phyloP scores from a whole-genome alignment of 2,113 vertebrate genomes.

The Ochotona curzoniae region DNA sequence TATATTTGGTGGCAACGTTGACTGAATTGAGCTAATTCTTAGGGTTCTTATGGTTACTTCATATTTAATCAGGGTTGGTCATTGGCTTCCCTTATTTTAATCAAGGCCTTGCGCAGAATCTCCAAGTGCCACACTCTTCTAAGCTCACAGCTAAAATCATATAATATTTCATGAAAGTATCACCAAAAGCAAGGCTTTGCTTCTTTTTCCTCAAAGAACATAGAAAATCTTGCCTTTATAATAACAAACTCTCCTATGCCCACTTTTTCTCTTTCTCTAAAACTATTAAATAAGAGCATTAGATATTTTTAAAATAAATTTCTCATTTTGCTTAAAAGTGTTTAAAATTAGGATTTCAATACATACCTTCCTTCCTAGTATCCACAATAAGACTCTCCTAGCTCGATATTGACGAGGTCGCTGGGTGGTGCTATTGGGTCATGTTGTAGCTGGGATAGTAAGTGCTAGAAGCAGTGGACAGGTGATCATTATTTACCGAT shows the following conservation, averaged over 20 bases:
- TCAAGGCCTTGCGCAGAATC: neutral
- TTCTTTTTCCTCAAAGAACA: neutral
- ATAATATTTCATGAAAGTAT: neutral
- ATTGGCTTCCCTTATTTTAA: constrained; percentile 18
- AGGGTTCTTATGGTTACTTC: neutral
- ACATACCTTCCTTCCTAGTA: neutral
- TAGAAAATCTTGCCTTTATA: neutral
- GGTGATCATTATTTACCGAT: neutral
- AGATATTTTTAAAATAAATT: neutral
- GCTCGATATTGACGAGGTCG: too few species aligned
- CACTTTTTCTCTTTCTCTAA: neutral
- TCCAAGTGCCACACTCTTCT: neutral
- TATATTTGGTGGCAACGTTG: neutral
- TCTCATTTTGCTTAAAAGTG: constrained; percentile 24
- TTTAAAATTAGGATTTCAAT: neutral
- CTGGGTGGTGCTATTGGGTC: neutral
- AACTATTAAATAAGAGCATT: neutral
- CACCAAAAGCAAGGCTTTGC: neutral
- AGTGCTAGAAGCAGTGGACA: neutral
- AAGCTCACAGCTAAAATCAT: neutral
- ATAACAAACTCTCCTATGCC: neutral
- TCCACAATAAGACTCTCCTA: too few species aligned
- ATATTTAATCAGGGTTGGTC: neutral
- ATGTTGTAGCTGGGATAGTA: neutral
- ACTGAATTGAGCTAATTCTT: neutral